Conservation (phyloP, 2,888 invertebrate species). For the Perdita meconis region DNA sequence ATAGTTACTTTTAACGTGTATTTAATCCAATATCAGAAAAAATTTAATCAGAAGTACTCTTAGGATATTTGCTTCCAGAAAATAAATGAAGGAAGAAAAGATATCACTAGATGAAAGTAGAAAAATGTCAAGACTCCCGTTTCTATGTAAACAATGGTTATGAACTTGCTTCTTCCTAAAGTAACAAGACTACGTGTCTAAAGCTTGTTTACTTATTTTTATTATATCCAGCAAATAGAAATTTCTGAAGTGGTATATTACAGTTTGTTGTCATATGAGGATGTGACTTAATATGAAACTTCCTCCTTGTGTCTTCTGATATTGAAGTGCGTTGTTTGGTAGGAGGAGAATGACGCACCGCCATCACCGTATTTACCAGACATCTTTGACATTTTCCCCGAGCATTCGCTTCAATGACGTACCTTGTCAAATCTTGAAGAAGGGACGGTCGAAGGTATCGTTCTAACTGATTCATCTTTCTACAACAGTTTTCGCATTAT, state of each 20-base stretch:
- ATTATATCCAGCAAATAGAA: too few relatives aligned
- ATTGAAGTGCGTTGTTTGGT: conserved; percentile 15
- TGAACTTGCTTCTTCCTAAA: too few relatives aligned
- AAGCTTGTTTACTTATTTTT: background rate
- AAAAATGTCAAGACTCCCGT: too few relatives aligned
- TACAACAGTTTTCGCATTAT: conserved; percentile 33
- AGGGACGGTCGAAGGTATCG: conserved; percentile 39
- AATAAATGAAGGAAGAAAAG: too few relatives aligned
- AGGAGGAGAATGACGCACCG: conserved; percentile 56
- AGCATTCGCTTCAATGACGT: conserved; percentile 66
- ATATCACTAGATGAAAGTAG: too few relatives aligned
- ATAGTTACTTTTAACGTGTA: too few relatives aligned
- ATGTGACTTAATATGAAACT: conserved; percentile 32
- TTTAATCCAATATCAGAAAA: too few relatives aligned
- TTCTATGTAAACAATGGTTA: too few relatives aligned
- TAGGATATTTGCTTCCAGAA: too few relatives aligned
- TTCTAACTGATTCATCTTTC: conserved; percentile 46
- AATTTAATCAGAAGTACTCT: too few relatives aligned
- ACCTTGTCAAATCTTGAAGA: conserved; percentile 64
- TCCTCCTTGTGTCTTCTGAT: conserved; percentile 12
- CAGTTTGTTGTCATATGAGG: background rate
- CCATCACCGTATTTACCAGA: conserved; percentile 62
- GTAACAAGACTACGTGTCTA: too few relatives aligned
- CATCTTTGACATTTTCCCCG: conserved; percentile 53
- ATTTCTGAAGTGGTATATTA: background rate